Evolutionary conservation across 2,888 invertebrate genomes (phyloP).

Genomic region (Romanomermis culicivorax): DNA sequence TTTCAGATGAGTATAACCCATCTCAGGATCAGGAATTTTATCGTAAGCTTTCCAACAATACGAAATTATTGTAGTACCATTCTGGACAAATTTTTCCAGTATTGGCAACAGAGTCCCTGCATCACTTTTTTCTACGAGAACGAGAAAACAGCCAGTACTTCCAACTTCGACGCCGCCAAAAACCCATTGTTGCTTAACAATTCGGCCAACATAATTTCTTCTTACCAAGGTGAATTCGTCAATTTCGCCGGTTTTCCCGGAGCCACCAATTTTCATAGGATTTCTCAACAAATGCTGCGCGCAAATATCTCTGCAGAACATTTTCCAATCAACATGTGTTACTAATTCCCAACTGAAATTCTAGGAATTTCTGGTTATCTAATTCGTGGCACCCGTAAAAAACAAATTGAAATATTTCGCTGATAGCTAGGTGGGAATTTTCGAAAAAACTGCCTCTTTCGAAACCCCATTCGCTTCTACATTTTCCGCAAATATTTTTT

Average conservation of each 20-base stretch:
- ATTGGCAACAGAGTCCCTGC: neutral
- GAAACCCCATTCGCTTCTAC: no score
- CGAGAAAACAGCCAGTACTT: neutral
- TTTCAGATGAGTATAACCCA: neutral
- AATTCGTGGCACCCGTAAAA: no score
- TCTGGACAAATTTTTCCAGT: neutral
- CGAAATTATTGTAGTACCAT: neutral
- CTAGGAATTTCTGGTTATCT: no score
- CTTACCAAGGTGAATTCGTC: neutral
- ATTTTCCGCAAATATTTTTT: no score
- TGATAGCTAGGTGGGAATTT: no score
- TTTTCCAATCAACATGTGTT: conserved; percentile 1
- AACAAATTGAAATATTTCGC: no score
- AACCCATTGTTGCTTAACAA: neutral
- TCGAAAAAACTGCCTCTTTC: no score
- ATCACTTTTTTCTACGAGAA: neutral
- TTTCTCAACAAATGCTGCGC: neutral
- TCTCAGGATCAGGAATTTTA: neutral
- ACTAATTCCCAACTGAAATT: no score
- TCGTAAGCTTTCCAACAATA: neutral
- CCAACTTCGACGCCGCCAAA: conserved; percentile 1
- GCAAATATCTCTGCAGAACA: neutral
- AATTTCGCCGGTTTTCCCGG: neutral
- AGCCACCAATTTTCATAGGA: neutral
- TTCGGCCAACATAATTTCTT: neutral